Percentiles rank a stretch among this genome's conserved stretches.
These are phyloP conservation scores for Zoanthus sociatus DNA, from an alignment of 92 coral and sea anemone genomes.

Conservation along the genomic window DNA sequence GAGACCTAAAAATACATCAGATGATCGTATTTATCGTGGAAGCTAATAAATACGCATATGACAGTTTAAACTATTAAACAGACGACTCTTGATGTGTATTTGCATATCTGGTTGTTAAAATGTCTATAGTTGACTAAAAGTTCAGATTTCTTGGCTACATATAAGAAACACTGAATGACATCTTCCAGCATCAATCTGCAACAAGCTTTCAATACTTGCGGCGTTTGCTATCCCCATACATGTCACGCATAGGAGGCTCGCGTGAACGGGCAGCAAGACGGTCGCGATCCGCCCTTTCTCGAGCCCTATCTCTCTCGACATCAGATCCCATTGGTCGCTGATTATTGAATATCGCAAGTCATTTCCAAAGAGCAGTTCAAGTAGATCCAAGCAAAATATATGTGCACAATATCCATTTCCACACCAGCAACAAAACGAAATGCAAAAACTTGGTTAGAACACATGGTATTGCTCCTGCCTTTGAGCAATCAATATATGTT, in stretches of 20 bases:
- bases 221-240: constrained; percentile 84
- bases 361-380: constrained; percentile 29
- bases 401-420: constrained; percentile 53
- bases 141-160: background rate
- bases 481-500: too few relatives aligned
- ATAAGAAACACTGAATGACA: background rate
- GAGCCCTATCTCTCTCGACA: constrained; percentile 80
- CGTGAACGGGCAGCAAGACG: constrained; percentile 92
- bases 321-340: constrained; percentile 91
- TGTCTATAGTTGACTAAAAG: background rate
- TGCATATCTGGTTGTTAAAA: background rate
- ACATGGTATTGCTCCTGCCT: background rate
- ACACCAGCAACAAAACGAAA: constrained; percentile 66
- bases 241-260: constrained; percentile 80
- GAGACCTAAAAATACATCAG: too few relatives aligned
- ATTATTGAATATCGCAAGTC: constrained; percentile 31
- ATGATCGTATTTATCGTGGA: background rate
- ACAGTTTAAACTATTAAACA: background rate
- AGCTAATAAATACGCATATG: background rate
- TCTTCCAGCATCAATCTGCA: constrained; percentile 19
- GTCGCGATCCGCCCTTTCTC: constrained; percentile 94
- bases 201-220: constrained; percentile 70
- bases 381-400: constrained; percentile 50
- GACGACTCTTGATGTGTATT: background rate
- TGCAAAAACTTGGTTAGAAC: constrained; percentile 73